phyloP scores from a whole-genome alignment of 2,113 vertebrate genomes.

The Illadopsis cleaveri region DNA sequence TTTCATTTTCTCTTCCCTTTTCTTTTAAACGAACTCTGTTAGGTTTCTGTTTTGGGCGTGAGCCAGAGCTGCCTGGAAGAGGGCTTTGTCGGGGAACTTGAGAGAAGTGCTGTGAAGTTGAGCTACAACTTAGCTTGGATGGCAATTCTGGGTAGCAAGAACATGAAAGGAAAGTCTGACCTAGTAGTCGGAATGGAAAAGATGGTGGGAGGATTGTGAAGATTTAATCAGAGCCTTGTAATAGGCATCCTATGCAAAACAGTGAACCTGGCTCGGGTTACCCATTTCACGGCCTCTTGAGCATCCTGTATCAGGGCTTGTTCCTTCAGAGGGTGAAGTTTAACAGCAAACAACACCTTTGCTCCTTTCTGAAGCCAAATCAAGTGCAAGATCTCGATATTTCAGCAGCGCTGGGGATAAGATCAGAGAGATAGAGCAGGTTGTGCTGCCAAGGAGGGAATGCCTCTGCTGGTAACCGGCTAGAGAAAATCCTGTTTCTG shows the following conservation, averaged over 20 bases:
- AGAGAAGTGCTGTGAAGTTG: neutral
- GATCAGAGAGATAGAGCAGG: neutral
- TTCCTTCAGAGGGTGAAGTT: neutral
- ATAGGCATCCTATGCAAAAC: conserved; percentile 1
- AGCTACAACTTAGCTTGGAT: neutral
- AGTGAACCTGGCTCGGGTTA: neutral
- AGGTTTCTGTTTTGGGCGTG: neutral
- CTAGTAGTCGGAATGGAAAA: neutral
- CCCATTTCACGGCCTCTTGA: neutral
- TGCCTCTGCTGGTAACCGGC: neutral
- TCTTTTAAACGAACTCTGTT: neutral
- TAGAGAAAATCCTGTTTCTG: neutral
- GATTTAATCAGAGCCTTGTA: conserved; percentile 15
- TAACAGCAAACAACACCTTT: neutral
- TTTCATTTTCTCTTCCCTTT: conserved; percentile 70
- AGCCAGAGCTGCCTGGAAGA: conserved; percentile 8
- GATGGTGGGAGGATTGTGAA: neutral
- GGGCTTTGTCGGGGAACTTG: neutral
- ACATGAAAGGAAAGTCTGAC: conserved; percentile 29
- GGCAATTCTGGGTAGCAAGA: neutral
- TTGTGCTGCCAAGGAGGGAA: neutral
- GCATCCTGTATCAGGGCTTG: neutral
- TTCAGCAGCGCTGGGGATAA: neutral
- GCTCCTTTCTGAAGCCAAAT: neutral
- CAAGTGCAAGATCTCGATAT: neutral